These are phyloP conservation scores for Notamacropus eugenii DNA, from an alignment of 2,797 vertebrate species.

Conservation along the genomic window DNA sequence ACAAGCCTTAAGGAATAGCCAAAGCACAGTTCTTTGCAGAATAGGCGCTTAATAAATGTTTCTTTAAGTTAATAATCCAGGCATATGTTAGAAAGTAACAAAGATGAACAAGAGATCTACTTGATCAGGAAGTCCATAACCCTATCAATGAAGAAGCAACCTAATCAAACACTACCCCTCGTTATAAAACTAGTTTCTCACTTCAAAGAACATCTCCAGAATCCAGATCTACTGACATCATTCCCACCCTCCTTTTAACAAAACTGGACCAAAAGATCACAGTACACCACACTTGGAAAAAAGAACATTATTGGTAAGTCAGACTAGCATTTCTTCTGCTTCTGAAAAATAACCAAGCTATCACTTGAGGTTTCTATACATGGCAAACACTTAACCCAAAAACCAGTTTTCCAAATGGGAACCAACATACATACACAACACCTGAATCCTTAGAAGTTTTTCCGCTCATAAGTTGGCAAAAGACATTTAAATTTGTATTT, in stretches of 20 bases:
- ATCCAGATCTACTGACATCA: too few species aligned
- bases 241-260: background rate
- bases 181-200: background rate
- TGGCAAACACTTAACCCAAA: background rate
- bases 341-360: background rate
- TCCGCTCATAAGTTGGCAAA: background rate
- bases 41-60: background rate
- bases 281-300: background rate
- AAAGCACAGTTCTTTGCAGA: background rate
- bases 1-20: background rate
- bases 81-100: background rate
- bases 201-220: fast-evolving
- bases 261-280: too few species aligned
- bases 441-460: background rate
- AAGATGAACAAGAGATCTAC: background rate
- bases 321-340: background rate
- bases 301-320: background rate
- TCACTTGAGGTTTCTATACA: background rate
- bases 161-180: background rate
- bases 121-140: background rate
- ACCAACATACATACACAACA: background rate
- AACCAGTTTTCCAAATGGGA: background rate
- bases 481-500: background rate
- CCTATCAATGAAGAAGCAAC: background rate
- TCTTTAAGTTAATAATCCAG: background rate